Conservation (phyloP, 30 jellyfish, hydroid and myxozoan genomes). For the Nemopilema nomurai region DNA sequence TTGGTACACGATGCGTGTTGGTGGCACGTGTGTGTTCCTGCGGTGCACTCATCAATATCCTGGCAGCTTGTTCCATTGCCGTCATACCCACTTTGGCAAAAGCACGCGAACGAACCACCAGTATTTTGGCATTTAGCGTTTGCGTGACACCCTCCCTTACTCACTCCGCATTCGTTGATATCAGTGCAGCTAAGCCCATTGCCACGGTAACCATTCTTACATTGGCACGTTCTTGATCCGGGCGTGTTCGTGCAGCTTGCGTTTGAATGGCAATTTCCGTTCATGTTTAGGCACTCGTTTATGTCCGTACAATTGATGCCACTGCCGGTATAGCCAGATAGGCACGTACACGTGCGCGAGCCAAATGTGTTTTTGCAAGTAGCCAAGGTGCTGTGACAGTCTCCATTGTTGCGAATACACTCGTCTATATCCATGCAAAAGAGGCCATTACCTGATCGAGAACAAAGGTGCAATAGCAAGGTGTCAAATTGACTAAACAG, state of each 20-base stretch:
- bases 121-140: conserved; percentile 63
- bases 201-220: conserved; percentile 58
- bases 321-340: conserved; percentile 63
- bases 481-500: no score
- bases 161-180: conserved; percentile 46
- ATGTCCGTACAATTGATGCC: conserved; percentile 60
- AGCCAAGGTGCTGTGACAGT: conserved; percentile 29
- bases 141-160: conserved; percentile 58
- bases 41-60: conserved; percentile 65
- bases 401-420: conserved; percentile 39
- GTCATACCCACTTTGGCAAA: conserved; percentile 46
- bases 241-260: conserved; percentile 58
- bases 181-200: conserved; percentile 46
- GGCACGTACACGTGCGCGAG: conserved; percentile 53
- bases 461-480: neutral
- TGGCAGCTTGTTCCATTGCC: conserved; percentile 68
- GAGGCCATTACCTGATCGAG: conserved; percentile 25
- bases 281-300: conserved; percentile 60
- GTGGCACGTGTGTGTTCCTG: conserved; percentile 27
- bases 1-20: conserved; percentile 57
- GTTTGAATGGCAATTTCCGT: conserved; percentile 43
- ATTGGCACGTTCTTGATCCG: conserved; percentile 54
- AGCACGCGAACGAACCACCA: conserved; percentile 67
- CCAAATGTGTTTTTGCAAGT: conserved; percentile 63
- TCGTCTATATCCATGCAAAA: conserved; percentile 58